Evolutionary conservation across 2,113 vertebrate genomes (phyloP).

Genomic region (Jacana jacana): DNA sequence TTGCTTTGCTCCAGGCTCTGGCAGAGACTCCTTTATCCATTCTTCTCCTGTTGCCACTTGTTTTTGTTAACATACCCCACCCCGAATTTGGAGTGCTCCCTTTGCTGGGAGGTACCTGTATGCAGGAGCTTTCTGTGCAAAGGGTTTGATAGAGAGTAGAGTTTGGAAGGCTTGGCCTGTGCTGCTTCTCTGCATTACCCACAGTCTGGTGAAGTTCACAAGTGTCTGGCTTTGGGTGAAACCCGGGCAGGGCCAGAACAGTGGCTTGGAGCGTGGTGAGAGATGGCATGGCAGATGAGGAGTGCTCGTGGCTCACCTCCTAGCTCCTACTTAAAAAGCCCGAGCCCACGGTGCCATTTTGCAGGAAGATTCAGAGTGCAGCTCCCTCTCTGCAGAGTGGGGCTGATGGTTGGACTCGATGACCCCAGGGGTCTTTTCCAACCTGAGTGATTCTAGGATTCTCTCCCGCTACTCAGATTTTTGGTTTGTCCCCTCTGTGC

Average conservation of each 20-base stretch:
- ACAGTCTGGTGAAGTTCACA: background rate
- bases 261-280: background rate
- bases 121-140: background rate
- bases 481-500: accelerated
- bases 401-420: too few relatives aligned
- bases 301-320: background rate
- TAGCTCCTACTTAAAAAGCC: background rate
- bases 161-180: background rate
- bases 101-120: background rate
- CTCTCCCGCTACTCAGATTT: background rate
- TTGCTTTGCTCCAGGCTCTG: background rate
- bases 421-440: too few relatives aligned
- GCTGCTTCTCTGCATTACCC: accelerated
- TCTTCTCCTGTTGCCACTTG: background rate
- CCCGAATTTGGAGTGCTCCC: background rate
- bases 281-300: background rate
- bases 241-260: background rate
- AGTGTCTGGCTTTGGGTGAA: too few relatives aligned
- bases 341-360: background rate
- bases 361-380: background rate
- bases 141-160: background rate
- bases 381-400: background rate
- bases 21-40: accelerated
- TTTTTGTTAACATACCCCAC: background rate
- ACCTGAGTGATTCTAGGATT: background rate